Conservation (phyloP, 2,113 vertebrate genomes). For the Eonycteris spelaea region DNA sequence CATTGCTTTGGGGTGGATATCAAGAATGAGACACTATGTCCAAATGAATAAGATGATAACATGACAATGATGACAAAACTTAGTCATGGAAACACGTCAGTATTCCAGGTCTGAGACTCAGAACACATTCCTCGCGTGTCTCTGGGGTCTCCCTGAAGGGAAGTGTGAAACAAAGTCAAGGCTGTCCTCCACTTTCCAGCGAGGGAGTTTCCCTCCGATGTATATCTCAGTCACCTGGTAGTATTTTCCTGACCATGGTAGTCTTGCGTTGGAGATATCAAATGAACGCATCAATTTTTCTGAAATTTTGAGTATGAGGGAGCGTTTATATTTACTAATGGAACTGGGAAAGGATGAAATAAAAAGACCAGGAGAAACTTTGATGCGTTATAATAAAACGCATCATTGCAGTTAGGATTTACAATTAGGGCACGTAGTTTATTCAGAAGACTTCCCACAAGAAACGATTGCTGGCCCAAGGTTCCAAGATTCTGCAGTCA, state of each 20-base stretch:
- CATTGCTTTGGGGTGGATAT: not conserved
- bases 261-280: not conserved
- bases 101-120: accelerated
- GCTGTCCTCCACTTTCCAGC: not conserved
- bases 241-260: not conserved
- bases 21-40: not conserved
- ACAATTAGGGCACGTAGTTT: not conserved
- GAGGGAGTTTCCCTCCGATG: not conserved
- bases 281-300: not conserved
- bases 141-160: not conserved
- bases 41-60: not conserved
- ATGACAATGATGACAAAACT: not conserved
- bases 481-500: constrained; percentile 43
- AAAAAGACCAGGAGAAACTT: not conserved
- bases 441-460: not conserved
- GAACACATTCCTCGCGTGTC: accelerated
- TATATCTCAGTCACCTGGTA: not conserved
- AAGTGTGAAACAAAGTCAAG: not conserved
- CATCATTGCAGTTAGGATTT: too few relatives aligned
- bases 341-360: not conserved
- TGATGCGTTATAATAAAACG: not conserved
- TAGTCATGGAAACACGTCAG: not conserved
- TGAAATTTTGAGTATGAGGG: not conserved
- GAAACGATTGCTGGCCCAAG: not conserved
- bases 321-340: not conserved